phyloP scores from a whole-genome alignment of 2,797 vertebrate genomes.

The Argentina silus region DNA sequence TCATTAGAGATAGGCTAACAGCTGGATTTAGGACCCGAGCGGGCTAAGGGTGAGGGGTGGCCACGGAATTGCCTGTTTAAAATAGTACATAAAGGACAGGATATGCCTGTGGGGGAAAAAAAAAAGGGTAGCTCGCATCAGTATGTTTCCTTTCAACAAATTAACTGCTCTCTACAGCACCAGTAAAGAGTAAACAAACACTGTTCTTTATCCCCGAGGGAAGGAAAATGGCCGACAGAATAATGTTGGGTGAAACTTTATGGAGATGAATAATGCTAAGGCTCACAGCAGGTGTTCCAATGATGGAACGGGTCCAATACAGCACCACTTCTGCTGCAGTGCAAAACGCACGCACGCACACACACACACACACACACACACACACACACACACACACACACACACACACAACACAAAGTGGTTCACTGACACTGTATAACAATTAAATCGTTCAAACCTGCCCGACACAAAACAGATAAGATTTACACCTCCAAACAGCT shows the following conservation, averaged over 20 bases:
- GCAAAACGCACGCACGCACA: not conserved
- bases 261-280: too few species aligned
- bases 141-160: too few species aligned
- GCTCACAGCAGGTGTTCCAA: too few species aligned
- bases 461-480: not conserved
- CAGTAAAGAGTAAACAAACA: not conserved
- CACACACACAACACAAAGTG: not conserved
- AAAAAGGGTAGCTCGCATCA: not conserved
- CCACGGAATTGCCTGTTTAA: conserved; percentile 1
- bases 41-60: not conserved
- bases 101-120: too few species aligned
- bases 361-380: not conserved
- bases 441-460: not conserved
- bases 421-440: not conserved
- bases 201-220: not conserved
- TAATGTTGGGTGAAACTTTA: too few species aligned
- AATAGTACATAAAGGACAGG: not conserved
- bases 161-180: too few species aligned
- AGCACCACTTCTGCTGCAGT: not conserved
- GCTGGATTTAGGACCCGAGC: too few species aligned
- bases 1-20: too few species aligned
- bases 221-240: too few species aligned
- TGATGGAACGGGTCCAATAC: conserved; percentile 50
- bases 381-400: not conserved
- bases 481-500: not conserved